Conservation (phyloP, 2,888 invertebrate species). For the Nomada ruficornis region DNA sequence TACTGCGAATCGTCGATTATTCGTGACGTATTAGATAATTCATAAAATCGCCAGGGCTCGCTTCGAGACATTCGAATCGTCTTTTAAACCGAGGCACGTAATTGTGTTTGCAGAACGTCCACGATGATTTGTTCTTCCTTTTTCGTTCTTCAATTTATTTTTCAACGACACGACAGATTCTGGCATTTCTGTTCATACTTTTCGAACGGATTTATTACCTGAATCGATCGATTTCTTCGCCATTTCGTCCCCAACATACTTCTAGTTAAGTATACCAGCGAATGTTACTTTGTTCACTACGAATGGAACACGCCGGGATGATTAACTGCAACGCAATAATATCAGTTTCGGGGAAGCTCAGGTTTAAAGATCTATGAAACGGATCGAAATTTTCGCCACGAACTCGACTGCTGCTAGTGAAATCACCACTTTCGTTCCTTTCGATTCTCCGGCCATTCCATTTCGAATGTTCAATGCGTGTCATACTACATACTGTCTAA, state of each 20-base stretch:
- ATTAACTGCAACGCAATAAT: background rate
- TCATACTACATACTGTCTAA: background rate
- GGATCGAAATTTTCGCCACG: constrained; percentile 4
- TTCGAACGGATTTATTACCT: too few species aligned
- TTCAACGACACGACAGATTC: background rate
- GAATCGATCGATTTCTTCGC: too few species aligned
- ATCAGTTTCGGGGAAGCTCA: background rate
- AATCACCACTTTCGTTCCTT: background rate
- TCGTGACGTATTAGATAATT: constrained; percentile 17
- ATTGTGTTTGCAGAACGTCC: background rate
- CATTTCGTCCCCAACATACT: background rate
- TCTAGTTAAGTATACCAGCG: background rate
- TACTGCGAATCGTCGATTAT: constrained; percentile 23
- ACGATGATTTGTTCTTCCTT: background rate
- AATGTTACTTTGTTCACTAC: background rate
- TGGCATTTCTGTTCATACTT: too few species aligned
- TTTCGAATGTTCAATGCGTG: background rate
- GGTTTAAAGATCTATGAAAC: background rate
- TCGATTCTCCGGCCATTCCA: constrained; percentile 11
- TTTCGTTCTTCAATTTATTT: too few species aligned
- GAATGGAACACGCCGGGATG: too few species aligned
- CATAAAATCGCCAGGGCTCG: background rate
- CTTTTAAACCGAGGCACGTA: constrained; percentile 2
- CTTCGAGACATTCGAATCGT: background rate
- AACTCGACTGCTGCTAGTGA: background rate